Percentiles rank a stretch among this genome's conserved stretches.
phyloP scores from a whole-genome alignment of 2,113 vertebrate species.

The Chaenocephalus aceratus region DNA sequence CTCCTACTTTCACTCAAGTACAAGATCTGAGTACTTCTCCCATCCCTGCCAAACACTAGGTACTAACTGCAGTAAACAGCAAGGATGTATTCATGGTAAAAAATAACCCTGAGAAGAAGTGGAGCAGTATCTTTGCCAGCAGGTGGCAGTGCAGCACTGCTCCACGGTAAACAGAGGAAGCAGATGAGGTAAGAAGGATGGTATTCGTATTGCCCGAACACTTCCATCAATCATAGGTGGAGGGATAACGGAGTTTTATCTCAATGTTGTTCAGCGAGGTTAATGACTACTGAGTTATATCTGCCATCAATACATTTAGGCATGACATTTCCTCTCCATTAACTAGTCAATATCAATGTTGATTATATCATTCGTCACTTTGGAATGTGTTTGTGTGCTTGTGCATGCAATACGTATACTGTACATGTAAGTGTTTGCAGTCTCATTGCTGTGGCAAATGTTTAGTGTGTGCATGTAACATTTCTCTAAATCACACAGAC shows the following conservation, averaged over 20 bases:
- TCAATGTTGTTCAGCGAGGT: slow-evolving; percentile 15
- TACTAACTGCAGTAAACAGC: neutral
- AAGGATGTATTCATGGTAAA: neutral
- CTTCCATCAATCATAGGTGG: slow-evolving; percentile 41
- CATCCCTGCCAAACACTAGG: no score
- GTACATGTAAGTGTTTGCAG: neutral
- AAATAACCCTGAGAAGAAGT: neutral
- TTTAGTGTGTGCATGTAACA: neutral
- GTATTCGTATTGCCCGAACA: slow-evolving; percentile 23
- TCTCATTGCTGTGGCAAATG: neutral
- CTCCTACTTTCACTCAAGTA: no score
- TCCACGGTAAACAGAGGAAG: neutral
- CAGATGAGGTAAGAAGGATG: slow-evolving; percentile 12
- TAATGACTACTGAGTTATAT: slow-evolving; percentile 37
- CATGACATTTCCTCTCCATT: slow-evolving; percentile 53
- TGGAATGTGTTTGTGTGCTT: neutral
- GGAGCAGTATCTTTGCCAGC: slow-evolving; percentile 42
- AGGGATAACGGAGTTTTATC: slow-evolving; percentile 11
- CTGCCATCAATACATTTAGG: slow-evolving; percentile 45
- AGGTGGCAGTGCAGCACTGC: slow-evolving; percentile 73
- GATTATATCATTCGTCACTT: slow-evolving; percentile 45
- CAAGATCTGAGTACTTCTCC: no score
- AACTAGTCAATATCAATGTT: slow-evolving; percentile 33
- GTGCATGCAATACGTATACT: neutral
- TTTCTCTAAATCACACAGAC: slow-evolving; percentile 8